Percentiles rank a stretch among this genome's conserved stretches.
Conservation (phyloP, 2,113 vertebrate genomes). For the Thermophis baileyi region DNA sequence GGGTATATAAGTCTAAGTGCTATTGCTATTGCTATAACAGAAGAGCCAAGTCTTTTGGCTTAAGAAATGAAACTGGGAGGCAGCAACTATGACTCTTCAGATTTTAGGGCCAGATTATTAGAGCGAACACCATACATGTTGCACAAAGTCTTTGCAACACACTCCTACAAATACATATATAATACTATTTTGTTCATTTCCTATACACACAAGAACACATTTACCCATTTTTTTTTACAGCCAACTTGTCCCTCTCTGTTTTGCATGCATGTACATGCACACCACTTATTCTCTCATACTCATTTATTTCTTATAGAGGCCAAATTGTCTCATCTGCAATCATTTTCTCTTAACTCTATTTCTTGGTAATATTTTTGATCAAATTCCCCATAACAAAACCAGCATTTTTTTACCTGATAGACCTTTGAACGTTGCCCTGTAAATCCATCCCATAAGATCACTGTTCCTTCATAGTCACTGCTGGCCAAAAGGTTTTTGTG, state of each 20-base stretch:
- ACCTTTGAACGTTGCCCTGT: slow-evolving; percentile 97
- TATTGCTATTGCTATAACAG: background rate
- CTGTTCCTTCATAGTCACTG: slow-evolving; percentile 98
- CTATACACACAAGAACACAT: background rate
- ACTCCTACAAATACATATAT: background rate
- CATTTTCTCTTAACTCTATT: background rate
- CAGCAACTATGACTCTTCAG: background rate
- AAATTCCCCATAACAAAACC: background rate
- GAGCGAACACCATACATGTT: background rate
- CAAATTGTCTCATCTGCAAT: background rate
- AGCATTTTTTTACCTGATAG: slow-evolving; percentile 83
- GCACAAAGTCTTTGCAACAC: background rate
- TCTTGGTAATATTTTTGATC: background rate
- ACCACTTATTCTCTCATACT: background rate
- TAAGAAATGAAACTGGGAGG: background rate
- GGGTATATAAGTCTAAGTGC: too few relatives aligned
- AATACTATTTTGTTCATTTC: background rate
- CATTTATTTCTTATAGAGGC: background rate
- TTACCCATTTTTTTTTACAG: background rate
- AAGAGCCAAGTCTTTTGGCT: background rate
- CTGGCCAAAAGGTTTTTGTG: slow-evolving; percentile 98
- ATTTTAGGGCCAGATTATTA: background rate
- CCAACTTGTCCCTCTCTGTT: background rate
- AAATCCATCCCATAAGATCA: slow-evolving; percentile 98
- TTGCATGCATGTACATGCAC: background rate